Conservation (phyloP, 2,888 invertebrate species). For the Drosophila merina region DNA sequence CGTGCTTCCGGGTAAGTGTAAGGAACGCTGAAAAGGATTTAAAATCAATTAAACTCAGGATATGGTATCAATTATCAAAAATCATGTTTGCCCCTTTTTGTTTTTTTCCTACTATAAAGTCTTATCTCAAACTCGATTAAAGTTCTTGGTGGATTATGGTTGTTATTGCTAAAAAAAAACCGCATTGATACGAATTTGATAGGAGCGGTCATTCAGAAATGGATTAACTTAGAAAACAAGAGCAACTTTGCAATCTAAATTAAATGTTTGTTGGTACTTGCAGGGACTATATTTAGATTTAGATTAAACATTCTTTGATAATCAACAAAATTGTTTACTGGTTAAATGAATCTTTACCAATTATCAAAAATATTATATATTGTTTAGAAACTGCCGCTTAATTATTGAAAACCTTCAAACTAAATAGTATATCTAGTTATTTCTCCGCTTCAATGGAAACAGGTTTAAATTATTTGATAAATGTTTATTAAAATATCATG, state of each 20-base stretch:
- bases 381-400: neutral
- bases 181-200: conserved; percentile 2
- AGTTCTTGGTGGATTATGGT: neutral
- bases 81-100: neutral
- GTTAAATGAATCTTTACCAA: neutral
- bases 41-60: too few relatives aligned
- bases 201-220: neutral
- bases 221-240: neutral
- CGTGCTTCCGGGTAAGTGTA: neutral
- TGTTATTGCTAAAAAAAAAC: neutral
- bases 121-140: neutral
- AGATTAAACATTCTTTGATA: conserved; percentile 19
- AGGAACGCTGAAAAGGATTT: conserved; percentile 56
- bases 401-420: neutral
- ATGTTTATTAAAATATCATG: neutral
- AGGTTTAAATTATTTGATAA: neutral
- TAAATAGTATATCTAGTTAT: neutral
- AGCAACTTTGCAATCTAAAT: neutral
- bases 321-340: neutral
- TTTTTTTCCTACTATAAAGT: neutral
- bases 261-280: neutral
- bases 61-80: too few relatives aligned
- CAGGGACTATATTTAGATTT: conserved; percentile 1
- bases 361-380: neutral
- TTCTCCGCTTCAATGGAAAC: neutral